Evolutionary conservation across 2,888 invertebrate genomes (phyloP).

Genomic region (Troides helena): DNA sequence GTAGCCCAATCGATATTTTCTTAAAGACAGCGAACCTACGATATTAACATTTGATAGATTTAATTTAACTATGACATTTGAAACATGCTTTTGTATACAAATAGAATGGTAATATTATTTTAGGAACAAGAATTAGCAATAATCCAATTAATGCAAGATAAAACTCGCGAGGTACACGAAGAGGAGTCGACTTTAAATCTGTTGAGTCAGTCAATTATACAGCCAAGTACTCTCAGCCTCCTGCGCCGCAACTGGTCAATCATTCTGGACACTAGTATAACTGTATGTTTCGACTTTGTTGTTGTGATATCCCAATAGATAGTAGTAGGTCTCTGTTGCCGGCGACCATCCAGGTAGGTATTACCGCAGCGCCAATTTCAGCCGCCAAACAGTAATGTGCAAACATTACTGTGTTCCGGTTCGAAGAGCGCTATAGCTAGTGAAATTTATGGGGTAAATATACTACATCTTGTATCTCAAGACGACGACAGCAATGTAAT

Average conservation of each 20-base stretch:
- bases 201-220: constrained; percentile 42
- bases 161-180: constrained; percentile 57
- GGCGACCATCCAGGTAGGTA: too few species aligned
- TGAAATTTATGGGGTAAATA: too few species aligned
- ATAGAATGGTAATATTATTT: neutral
- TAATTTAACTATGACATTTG: neutral
- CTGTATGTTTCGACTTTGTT: constrained; percentile 41
- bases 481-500: too few species aligned
- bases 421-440: too few species aligned
- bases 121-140: constrained; percentile 61
- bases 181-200: constrained; percentile 43
- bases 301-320: neutral
- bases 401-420: too few species aligned
- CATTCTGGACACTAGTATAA: constrained; percentile 51
- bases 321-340: too few species aligned
- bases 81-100: neutral
- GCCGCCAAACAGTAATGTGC: too few species aligned
- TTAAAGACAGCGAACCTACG: too few species aligned
- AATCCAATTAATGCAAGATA: constrained; percentile 64
- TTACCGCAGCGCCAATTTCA: too few species aligned
- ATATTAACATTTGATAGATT: neutral
- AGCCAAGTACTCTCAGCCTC: constrained; percentile 55
- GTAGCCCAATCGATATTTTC: too few species aligned
- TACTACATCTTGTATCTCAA: too few species aligned
- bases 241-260: constrained; percentile 52